These are phyloP conservation scores for Macrophya alboannulata DNA, from an alignment of 2,888 invertebrate species.

Conservation along the genomic window DNA sequence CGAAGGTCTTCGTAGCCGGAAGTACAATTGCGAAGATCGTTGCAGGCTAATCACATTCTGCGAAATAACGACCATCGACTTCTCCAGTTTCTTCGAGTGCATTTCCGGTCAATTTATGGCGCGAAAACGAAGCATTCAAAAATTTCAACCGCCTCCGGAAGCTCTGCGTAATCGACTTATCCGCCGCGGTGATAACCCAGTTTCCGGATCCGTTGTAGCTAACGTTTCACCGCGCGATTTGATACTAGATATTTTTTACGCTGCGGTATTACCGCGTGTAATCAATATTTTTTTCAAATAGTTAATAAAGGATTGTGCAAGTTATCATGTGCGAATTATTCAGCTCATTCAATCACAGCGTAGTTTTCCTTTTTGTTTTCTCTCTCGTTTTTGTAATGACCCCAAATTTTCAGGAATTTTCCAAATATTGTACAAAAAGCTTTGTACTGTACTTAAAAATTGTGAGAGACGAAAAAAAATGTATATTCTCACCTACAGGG, in stretches of 20 bases:
- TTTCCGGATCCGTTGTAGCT: neutral
- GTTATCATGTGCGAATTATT: neutral
- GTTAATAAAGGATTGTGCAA: neutral
- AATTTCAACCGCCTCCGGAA: neutral
- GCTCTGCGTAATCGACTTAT: constrained; percentile 31
- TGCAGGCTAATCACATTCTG: constrained; percentile 41
- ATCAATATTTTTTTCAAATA: neutral
- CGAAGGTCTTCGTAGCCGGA: neutral
- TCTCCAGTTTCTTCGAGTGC: constrained; percentile 38
- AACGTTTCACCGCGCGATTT: neutral
- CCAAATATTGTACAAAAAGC: too few species aligned
- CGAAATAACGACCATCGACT: constrained; percentile 37
- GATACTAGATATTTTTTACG: neutral
- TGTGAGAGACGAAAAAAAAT: too few species aligned
- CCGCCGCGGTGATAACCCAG: neutral
- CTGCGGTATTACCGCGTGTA: neutral
- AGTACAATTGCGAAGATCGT: neutral
- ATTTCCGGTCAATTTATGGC: constrained; percentile 11
- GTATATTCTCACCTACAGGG: too few species aligned
- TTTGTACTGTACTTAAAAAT: too few species aligned
- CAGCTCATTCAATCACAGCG: too few species aligned
- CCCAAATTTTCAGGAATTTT: too few species aligned
- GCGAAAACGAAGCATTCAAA: neutral
- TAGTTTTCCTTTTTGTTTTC: too few species aligned
- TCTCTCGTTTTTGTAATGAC: too few species aligned